phyloP scores from a whole-genome alignment of 2,797 vertebrate genomes.

The Scomberomorus guttatus region DNA sequence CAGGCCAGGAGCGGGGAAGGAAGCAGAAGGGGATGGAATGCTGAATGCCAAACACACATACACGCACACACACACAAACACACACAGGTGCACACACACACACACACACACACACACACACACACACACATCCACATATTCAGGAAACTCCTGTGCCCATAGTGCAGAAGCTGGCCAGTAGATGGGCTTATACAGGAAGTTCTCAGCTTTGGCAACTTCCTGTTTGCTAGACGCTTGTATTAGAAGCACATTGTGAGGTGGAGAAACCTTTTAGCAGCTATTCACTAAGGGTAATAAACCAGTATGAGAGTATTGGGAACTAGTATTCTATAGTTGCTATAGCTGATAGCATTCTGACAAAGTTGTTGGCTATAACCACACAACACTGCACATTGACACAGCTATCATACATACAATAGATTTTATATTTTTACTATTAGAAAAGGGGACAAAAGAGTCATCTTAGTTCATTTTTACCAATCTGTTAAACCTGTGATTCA shows the following conservation, averaged over 20 bases:
- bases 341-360: neutral
- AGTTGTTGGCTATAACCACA: slow-evolving; percentile 4
- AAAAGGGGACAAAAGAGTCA: slow-evolving; percentile 7
- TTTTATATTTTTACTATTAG: slow-evolving; percentile 3
- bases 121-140: slow-evolving; percentile 30
- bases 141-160: slow-evolving; percentile 66
- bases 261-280: slow-evolving; percentile 66
- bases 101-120: slow-evolving; percentile 28
- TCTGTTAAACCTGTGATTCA: slow-evolving; percentile 31
- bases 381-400: neutral
- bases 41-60: slow-evolving; percentile 50
- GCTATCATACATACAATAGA: neutral
- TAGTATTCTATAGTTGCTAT: slow-evolving; percentile 11
- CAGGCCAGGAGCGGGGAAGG: slow-evolving; percentile 75
- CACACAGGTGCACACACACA: slow-evolving; percentile 37
- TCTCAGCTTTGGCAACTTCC: slow-evolving; percentile 86
- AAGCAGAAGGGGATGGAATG: slow-evolving; percentile 77
- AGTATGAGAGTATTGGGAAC: neutral
- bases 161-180: slow-evolving; percentile 62
- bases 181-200: slow-evolving; percentile 84
- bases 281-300: slow-evolving; percentile 62
- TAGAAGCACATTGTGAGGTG: slow-evolving; percentile 71
- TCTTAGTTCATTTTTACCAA: slow-evolving; percentile 15
- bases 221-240: slow-evolving; percentile 79
- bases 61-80: slow-evolving; percentile 28